These are phyloP conservation scores for Oreohelix idahoensis DNA, from an alignment of 1,140 invertebrate species.

Conservation along the genomic window DNA sequence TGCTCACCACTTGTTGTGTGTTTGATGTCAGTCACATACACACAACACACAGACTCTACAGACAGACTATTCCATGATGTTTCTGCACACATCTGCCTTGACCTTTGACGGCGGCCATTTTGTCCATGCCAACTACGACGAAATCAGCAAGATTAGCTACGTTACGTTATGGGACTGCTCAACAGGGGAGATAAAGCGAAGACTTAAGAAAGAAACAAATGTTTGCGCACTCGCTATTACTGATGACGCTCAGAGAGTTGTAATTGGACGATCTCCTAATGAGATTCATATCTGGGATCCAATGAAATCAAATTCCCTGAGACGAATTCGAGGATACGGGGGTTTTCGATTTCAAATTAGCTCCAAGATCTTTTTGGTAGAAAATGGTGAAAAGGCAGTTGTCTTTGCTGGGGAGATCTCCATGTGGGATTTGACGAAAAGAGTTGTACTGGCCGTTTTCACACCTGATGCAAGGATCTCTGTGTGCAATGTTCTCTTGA, in stretches of 20 bases:
- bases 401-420: slow-evolving; percentile 70
- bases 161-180: slow-evolving; percentile 70
- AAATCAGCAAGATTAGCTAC: slow-evolving; percentile 69
- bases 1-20: slow-evolving; percentile 70
- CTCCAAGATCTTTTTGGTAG: slow-evolving; percentile 65
- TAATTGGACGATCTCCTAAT: slow-evolving; percentile 66
- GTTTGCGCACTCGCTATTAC: slow-evolving; percentile 67
- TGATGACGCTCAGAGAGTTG: slow-evolving; percentile 62
- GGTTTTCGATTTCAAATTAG: slow-evolving; percentile 58
- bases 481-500: slow-evolving; percentile 82
- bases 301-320: slow-evolving; percentile 46
- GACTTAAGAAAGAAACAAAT: slow-evolving; percentile 68
- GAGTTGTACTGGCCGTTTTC: slow-evolving; percentile 84
- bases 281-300: slow-evolving; percentile 71
- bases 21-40: slow-evolving; percentile 63
- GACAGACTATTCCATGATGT: slow-evolving; percentile 66
- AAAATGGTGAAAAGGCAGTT: slow-evolving; percentile 61
- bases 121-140: slow-evolving; percentile 71
- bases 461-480: slow-evolving; percentile 83
- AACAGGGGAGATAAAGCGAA: slow-evolving; percentile 62
- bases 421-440: slow-evolving; percentile 66
- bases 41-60: slow-evolving; percentile 67
- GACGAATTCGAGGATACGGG: slow-evolving; percentile 59
- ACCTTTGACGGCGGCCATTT: slow-evolving; percentile 64
- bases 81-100: slow-evolving; percentile 66